Base-by-base conservation (phyloP, 1,140 invertebrate genomes). In the Musca domestica region DNA sequence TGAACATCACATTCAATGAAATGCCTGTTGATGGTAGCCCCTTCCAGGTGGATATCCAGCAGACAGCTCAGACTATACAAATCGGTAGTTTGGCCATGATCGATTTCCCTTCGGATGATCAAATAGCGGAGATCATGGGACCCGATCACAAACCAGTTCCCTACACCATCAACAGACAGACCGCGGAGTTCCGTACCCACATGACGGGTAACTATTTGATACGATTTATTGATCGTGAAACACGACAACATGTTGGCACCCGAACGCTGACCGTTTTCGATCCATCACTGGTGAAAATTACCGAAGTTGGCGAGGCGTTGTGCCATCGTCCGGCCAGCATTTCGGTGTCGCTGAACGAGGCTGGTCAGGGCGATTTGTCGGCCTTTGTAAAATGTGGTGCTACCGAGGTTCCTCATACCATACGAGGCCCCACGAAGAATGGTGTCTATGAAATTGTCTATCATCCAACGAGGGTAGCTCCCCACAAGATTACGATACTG, bases 1-100 rank as follows among this genome's bases (percentile, higher is more conserved):
- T 98, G 3, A 96, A 95, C 74, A 96, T 99, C 67, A 95, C 93
- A 9, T 99, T 99, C 83, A 99, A 99, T 76, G 95, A 97, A 70
- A 92, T 96, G 74, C 87, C 92, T 66, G 92, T 98, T 10, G 92
- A 93, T 71, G 94, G 94, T 22, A 95, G 92, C 82, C 95, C 95
- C 19, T 96, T 96, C 82, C 89, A 92, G 69, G 89, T 99, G 92
- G 73, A 99, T 90, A 85, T 99, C 91, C 74, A 98, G 85, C 80
- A 99, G 84, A 71, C 97, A 90, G 83, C 86, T 3, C 86, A 86
- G 51, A 84, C 86, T 67, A 84, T 87, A 63, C 86, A 87, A 74
- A 85, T 87, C 9, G 86, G 86, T 78, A 83, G 85, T 20, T 71
- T 84, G 71, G 86, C 86, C 1, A 82, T 84, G 52, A 83, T 87